Evolutionary conservation across 2,113 vertebrate species (phyloP), one percentile per base, ranked within the genome.

Genomic region (Calidris pugnax): DNA sequence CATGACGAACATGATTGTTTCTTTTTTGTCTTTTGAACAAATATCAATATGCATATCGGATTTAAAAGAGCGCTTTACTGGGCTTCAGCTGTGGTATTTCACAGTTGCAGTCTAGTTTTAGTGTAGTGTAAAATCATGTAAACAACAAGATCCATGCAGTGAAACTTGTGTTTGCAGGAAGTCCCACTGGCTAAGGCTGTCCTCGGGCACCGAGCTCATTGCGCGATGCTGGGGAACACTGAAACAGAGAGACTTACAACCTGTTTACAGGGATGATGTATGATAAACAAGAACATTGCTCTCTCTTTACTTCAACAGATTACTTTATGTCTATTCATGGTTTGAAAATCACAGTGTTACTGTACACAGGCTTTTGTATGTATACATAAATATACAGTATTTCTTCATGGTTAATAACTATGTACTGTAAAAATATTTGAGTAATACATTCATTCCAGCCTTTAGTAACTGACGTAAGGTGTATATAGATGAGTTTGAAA

Each of bases 201-300:
- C 30, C 30, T 85, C 53, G 63, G 39, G 27, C 72, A 45, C 22
- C 1, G 0, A 6, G 20, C 47, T 74, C 41, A 0, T 0, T 82
- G 69, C 3, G 1, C 0, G 0, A 13, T 84, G 41, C 50, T 66
- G 71, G 39, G 51, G 63, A 89, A 55, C 30, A 35, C 26, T 53
- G 33, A 32, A 73, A 68, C 0, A 0, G 20, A 84, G 50, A 76
- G 15, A 35, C 35, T 69, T 47, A 53, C 9, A 35, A 27, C 33
- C 62, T 81, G 6, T 57, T 77, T 62, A 35, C 19, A 39, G 16
- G 3, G 3, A 10, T 37, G 10, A 37, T 51, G 63, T 26, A 21
- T 48, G 66, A 67, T 27, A 45, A 77, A 64, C 17, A 72, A 79
- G 30, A 82, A 67, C 19, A 15, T 15, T 28, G 9, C 59, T 75